These are phyloP conservation scores for Diabrotica virgifera DNA, from an alignment of 1,140 invertebrate species.

Conservation along the genomic window DNA sequence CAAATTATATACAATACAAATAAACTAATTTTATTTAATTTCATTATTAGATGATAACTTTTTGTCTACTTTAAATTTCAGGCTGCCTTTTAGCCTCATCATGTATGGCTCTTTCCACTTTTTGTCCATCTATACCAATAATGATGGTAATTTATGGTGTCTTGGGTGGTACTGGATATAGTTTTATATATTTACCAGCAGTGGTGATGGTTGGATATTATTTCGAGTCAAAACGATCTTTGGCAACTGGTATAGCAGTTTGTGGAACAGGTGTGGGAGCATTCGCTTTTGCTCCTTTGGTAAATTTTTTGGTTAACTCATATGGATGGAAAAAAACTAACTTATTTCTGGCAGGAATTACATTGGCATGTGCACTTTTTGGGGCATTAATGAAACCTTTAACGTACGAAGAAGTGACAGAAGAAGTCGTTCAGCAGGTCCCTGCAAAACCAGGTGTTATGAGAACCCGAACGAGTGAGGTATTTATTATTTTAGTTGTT, in stretches of 20 bases:
- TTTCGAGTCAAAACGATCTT: constrained; percentile 93
- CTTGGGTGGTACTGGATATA: constrained; percentile 92
- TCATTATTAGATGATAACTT: no score
- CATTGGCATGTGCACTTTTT: constrained; percentile 88
- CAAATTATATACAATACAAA: no score
- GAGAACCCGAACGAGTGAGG: not conserved
- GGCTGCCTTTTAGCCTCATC: constrained; percentile 69
- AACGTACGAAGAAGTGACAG: constrained; percentile 63
- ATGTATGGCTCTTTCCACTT: constrained; percentile 85
- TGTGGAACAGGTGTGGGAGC: constrained; percentile 94
- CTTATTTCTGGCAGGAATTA: constrained; percentile 86
- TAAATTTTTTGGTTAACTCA: constrained; percentile 67
- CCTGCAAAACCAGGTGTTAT: not conserved
- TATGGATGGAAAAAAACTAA: constrained; percentile 91
- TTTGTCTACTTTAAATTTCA: not conserved
- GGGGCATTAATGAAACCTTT: constrained; percentile 93
- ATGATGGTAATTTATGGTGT: constrained; percentile 94
- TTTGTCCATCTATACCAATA: constrained; percentile 78
- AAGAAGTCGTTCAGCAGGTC: constrained; percentile 32
- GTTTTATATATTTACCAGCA: constrained; percentile 96
- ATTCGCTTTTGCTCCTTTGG: constrained; percentile 88
- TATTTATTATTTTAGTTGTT: not conserved
- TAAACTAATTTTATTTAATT: no score
- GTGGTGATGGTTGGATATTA: constrained; percentile 99
- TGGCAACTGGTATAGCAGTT: constrained; percentile 98